Conservation (phyloP, 2,888 invertebrate genomes). For the Chymomyza amoena region DNA sequence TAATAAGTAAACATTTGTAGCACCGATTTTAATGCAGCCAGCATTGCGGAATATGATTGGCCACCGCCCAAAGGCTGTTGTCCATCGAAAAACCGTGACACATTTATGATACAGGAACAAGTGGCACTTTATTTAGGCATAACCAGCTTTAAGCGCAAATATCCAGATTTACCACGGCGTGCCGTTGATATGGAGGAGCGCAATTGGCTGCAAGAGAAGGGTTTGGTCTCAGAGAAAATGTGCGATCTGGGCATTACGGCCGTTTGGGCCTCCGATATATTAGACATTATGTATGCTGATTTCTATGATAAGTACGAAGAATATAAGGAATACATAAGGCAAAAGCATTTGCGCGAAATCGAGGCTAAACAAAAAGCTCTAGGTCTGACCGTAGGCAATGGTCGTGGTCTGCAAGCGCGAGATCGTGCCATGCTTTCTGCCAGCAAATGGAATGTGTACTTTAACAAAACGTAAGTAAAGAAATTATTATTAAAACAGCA, state of each 20-base stretch:
- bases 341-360: constrained; percentile 84
- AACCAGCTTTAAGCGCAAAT: constrained; percentile 97
- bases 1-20: constrained; percentile 40
- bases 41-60: constrained; percentile 97
- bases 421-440: constrained; percentile 92
- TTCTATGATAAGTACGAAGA: constrained; percentile 97
- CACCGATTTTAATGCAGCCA: constrained; percentile 88
- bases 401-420: constrained; percentile 81
- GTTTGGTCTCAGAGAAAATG: constrained; percentile 92
- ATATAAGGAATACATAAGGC: constrained; percentile 82
- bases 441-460: constrained; percentile 91
- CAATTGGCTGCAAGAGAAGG: constrained; percentile 90
- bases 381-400: constrained; percentile 71
- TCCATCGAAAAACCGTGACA: constrained; percentile 83
- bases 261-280: constrained; percentile 93
- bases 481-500: not conserved
- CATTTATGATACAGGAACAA: constrained; percentile 97
- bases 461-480: constrained; percentile 83
- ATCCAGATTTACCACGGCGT: constrained; percentile 91
- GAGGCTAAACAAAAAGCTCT: constrained; percentile 84
- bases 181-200: constrained; percentile 94
- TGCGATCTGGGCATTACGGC: constrained; percentile 96
- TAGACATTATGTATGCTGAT: constrained; percentile 97
- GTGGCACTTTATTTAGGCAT: constrained; percentile 96
- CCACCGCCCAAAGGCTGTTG: constrained; percentile 82